Conservation (phyloP, 2,113 vertebrate species). For the Rhea pennata region DNA sequence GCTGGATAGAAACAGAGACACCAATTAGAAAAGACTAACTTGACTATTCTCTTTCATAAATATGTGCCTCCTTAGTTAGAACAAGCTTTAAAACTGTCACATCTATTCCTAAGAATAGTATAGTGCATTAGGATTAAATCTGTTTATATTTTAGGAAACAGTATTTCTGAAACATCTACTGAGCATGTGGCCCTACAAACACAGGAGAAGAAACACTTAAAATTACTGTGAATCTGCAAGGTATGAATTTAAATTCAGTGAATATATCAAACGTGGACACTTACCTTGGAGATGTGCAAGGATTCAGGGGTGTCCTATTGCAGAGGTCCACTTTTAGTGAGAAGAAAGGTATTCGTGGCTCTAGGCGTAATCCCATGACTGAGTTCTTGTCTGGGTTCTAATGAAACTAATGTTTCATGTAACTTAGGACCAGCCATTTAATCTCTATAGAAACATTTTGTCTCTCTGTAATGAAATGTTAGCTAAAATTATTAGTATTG, state of each 20-base stretch:
- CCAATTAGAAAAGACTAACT: slow-evolving; percentile 72
- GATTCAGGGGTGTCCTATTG: not conserved
- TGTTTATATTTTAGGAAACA: not conserved
- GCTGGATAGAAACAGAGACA: slow-evolving; percentile 74
- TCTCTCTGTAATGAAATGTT: not conserved
- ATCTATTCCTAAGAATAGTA: slow-evolving; percentile 82
- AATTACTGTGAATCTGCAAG: not conserved
- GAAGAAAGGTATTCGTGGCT: not conserved
- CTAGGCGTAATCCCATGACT: not conserved
- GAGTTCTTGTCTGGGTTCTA: not conserved
- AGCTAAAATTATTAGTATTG: not conserved
- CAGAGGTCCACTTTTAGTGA: not conserved
- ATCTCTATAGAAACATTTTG: not conserved
- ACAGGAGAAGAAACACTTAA: not conserved
- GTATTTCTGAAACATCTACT: not conserved
- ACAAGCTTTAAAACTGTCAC: slow-evolving; percentile 66
- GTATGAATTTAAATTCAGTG: not conserved
- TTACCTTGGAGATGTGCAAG: not conserved
- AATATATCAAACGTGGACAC: not conserved
- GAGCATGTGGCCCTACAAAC: not conserved
- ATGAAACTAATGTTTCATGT: not conserved
- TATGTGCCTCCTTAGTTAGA: slow-evolving; percentile 67
- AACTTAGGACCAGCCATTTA: not conserved
- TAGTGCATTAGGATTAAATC: slow-evolving; percentile 52
- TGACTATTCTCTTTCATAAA: slow-evolving; percentile 76